Evolutionary conservation across 1,140 invertebrate genomes (phyloP), one percentile per base, ranked within the genome.

Genomic region (Drosophila malerkotliana): DNA sequence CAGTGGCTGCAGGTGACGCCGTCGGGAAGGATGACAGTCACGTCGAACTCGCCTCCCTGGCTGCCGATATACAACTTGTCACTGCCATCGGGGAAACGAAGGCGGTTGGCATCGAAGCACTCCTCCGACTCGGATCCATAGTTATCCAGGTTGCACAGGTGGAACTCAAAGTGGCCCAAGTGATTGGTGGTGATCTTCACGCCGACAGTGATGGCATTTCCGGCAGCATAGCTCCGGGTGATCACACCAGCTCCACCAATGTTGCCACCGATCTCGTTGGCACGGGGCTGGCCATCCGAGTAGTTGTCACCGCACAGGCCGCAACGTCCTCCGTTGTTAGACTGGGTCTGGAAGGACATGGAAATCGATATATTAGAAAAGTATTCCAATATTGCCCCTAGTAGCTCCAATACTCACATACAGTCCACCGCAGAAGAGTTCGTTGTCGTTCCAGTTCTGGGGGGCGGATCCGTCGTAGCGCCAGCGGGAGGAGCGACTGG

Each of bases 391-490:
- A 7, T 15, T n/a, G 4, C 10, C 8, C 21, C 5, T 53, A 12
- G 21, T 10, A 44, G 39, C 0, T 28, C n/a, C 10, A 12, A 6
- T 4, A 84, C 92, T 93, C 91, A 95, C 94, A 55, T 76, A 68
- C 56, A 92, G 92, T 58, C 95, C 95, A 28, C 95, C 95, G 84
- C 96, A 96, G 87, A 93, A 95, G 32, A 94, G 92, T 54, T 93
- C 92, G 75, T 95, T 95, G 77, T 96, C 96, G 49, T 94, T 91
- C 39, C 93, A 95, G 90, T 96, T 95, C 1, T 69, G 59, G 0
- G 93, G 93, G 1, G 94, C 94, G 1, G 92, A 76, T 45, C 92
- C 92, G 32, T 95, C 93, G 53, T 92, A 92, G 55, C 95, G 93
- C 95, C 95, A 96, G 32, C 95, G 92, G 24, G 94, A 93, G 61